phyloP scores from a whole-genome alignment of 2,888 invertebrate genomes.

The Thalpophila matura region DNA sequence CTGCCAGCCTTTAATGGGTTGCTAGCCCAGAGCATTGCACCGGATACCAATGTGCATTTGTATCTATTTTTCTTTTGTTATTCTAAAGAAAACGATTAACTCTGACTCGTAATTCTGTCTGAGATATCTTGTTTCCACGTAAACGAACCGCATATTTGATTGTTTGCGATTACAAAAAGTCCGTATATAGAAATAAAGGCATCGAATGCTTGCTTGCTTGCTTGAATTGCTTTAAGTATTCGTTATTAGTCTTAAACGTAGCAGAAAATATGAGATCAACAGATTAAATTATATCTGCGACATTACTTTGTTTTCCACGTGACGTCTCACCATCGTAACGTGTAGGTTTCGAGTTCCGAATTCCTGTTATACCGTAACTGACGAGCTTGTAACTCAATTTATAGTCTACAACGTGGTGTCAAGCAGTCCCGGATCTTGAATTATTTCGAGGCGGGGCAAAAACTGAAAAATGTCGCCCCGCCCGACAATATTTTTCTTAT shows the following conservation, averaged over 20 bases:
- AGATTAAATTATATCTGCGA: background rate
- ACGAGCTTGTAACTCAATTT: slow-evolving; percentile 15
- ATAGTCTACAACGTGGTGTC: slow-evolving; percentile 16
- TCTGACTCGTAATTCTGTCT: slow-evolving; percentile 1
- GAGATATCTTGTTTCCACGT: slow-evolving; percentile 21
- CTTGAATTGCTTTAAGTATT: background rate
- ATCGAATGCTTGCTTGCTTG: too few relatives aligned
- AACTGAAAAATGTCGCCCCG: too few relatives aligned
- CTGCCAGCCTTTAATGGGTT: too few relatives aligned
- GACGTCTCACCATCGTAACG: slow-evolving; percentile 2
- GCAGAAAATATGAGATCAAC: background rate
- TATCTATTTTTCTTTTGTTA: too few relatives aligned
- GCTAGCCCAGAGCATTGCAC: too few relatives aligned
- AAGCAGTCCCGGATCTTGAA: too few relatives aligned
- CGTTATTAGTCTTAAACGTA: background rate
- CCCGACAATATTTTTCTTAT: too few relatives aligned
- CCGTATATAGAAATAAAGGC: slow-evolving; percentile 35
- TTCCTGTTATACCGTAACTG: slow-evolving; percentile 51
- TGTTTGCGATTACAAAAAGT: slow-evolving; percentile 33
- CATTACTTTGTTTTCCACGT: background rate
- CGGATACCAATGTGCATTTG: too few relatives aligned
- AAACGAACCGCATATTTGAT: slow-evolving; percentile 13
- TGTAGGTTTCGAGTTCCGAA: slow-evolving; percentile 32
- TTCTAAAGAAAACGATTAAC: too few relatives aligned
- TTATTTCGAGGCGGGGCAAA: too few relatives aligned